phyloP scores from a whole-genome alignment of 2,113 vertebrate genomes.

The Oplegnathus fasciatus region DNA sequence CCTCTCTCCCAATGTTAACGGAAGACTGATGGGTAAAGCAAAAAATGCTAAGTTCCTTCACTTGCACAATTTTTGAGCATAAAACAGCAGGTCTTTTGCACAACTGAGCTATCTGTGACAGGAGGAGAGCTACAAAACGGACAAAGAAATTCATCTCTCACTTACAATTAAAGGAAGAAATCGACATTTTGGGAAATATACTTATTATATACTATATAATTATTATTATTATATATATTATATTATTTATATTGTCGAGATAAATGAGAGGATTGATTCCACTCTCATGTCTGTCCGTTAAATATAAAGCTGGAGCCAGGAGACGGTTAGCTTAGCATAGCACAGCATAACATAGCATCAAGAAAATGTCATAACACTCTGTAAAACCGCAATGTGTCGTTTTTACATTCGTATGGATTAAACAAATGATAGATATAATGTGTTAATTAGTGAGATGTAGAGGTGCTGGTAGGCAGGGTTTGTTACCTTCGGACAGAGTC shows the following conservation, averaged over 20 bases:
- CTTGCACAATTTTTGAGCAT: constrained; percentile 53
- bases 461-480: neutral
- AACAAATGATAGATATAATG: neutral
- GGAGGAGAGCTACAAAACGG: neutral
- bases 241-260: no score
- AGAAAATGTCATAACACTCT: no score
- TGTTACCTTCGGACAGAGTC: neutral
- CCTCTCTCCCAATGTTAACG: no score
- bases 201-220: no score
- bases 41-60: constrained; percentile 41
- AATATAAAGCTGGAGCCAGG: neutral
- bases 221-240: no score
- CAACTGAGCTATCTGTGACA: constrained; percentile 54
- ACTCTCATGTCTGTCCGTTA: neutral
- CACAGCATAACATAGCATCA: neutral
- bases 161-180: neutral
- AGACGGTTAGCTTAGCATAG: neutral
- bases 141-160: neutral
- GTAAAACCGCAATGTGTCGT: no score
- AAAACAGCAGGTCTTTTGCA: constrained; percentile 35
- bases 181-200: neutral
- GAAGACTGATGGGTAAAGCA: constrained; percentile 36
- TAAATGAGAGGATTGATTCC: neutral
- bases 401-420: no score
- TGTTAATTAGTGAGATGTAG: neutral